Conservation (phyloP, 2,797 vertebrate genomes). For the Tympanoctomys barrerae region DNA sequence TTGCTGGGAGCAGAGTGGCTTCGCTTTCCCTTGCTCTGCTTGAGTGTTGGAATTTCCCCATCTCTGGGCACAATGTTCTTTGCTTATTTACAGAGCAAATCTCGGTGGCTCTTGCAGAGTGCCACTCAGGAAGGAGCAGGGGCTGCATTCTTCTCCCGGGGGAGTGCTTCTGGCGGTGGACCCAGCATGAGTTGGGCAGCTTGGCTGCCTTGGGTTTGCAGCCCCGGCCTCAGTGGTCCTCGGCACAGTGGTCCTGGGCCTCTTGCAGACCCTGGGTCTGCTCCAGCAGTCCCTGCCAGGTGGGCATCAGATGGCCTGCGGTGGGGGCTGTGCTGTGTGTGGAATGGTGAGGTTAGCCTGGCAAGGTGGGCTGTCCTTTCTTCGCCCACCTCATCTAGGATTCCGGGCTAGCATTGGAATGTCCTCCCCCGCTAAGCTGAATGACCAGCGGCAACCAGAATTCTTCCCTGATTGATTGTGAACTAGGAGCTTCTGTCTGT, state of each 20-base stretch:
- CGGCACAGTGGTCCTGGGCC: neutral
- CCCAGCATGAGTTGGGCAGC: neutral
- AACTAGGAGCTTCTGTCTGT: neutral
- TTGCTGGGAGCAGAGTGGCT: neutral
- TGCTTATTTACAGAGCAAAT: neutral
- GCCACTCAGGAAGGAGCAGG: neutral
- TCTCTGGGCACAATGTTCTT: slow-evolving; percentile 7
- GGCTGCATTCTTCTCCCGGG: slow-evolving; percentile 4
- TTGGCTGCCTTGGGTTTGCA: neutral
- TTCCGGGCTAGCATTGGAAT: neutral
- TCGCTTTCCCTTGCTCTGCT: neutral
- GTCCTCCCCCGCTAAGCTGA: neutral
- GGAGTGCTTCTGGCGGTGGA: neutral
- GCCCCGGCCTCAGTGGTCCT: neutral
- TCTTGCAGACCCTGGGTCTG: neutral
- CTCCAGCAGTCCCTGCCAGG: neutral
- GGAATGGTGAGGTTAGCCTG: neutral
- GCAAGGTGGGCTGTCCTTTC: no score
- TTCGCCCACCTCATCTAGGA: neutral
- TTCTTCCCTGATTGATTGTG: neutral
- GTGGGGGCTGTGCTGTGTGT: neutral
- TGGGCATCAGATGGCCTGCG: neutral
- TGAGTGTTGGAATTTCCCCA: neutral
- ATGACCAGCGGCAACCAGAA: neutral
- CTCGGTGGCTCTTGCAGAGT: neutral